These are phyloP conservation scores for Rotaria socialis DNA, from an alignment of 2,888 invertebrate species.

Conservation along the genomic window DNA sequence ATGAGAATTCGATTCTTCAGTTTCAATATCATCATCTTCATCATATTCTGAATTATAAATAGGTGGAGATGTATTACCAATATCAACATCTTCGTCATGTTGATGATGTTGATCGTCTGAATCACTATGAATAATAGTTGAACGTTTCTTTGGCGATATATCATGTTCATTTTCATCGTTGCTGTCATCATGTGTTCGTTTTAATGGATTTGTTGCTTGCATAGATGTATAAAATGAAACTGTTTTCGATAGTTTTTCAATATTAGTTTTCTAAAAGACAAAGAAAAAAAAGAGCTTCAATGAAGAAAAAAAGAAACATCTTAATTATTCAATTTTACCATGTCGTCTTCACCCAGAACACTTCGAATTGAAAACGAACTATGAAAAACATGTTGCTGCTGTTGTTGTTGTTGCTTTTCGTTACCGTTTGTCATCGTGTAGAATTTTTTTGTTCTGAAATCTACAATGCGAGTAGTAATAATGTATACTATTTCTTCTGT, in stretches of 20 bases:
- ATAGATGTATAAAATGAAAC: constrained; percentile 1
- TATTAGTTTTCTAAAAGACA: neutral
- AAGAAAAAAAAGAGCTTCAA: too few species aligned
- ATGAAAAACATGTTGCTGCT: constrained; percentile 11
- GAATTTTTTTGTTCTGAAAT: neutral
- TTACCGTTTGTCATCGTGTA: neutral
- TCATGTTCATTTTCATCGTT: constrained; percentile 17
- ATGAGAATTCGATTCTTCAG: neutral
- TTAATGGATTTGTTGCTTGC: neutral
- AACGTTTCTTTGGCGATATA: neutral
- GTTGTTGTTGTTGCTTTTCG: neutral
- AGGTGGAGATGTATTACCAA: neutral
- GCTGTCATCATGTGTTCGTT: neutral
- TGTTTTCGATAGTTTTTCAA: constrained; percentile 13
- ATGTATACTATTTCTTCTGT: neutral
- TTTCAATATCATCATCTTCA: constrained; percentile 20
- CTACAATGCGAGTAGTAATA: neutral
- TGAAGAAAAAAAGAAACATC: neutral
- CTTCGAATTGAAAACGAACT: constrained; percentile 26
- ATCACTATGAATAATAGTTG: neutral
- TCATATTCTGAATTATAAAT: constrained; percentile 2
- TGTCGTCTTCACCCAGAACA: constrained; percentile 30
- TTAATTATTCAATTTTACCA: neutral
- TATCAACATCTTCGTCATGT: neutral
- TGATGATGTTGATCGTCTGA: neutral